Base-by-base conservation (phyloP, 2,888 invertebrate species). In the Mythimna lalbum region DNA sequence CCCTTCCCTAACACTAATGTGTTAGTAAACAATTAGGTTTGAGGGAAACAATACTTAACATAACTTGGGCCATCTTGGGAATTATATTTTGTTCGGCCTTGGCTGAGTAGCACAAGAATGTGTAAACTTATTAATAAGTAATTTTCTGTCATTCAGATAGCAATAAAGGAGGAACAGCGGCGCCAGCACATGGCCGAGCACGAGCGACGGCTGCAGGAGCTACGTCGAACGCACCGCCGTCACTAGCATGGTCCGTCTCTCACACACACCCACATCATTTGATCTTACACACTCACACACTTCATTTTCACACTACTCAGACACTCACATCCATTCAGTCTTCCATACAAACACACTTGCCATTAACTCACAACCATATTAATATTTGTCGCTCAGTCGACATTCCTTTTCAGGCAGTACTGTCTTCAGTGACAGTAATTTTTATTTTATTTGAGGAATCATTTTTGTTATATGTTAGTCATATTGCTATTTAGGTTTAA, bases 151-250 rank as follows among this genome's bases (percentile, higher is more conserved):
- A 93, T 94, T 47, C 90, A 98, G 98, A 98, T 99, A 90, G 98
- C 98, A 82, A 97, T 98, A 88, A 98, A 98, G 93, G 98, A 99
- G 95, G 98, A 98, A 92, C 97, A 98, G 93, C 97, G 98, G 69
- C 97, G 98, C 69, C 97, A 98, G 89, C 98, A 98, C 86, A 98
- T 98, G 97, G 98, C 98, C 63, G 98, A 99, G 92, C 98, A 98
- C 88, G 98, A 98, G 90, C 96, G 98, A 70, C 96, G 98, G 85
- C 93, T 98, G 90, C 97, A 97, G 93, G 98, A 98, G 94, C 96
- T 97, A 90, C 96, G 97, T 77, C 96, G 97, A 86, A 94, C 96
- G 50, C 92, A 96, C 74, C 95, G 95, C 85, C 94, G 95, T 85
- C 95, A 95, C 89, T 95, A 95, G 94, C 94, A 95, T 94, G 96